These are phyloP conservation scores for Lasioglossum figueresi DNA, from an alignment of 2,888 invertebrate species.

Conservation along the genomic window DNA sequence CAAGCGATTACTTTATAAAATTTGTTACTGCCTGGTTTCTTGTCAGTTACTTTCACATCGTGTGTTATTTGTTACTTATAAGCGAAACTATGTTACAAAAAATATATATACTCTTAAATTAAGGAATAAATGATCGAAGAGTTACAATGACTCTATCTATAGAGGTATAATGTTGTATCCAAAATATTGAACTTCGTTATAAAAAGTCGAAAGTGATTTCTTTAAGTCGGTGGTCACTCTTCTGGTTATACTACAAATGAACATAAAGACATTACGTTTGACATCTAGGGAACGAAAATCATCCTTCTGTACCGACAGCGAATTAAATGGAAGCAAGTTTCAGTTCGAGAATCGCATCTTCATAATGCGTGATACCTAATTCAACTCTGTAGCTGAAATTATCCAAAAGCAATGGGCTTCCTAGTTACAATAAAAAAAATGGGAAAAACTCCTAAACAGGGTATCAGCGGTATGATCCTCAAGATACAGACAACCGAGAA, in stretches of 20 bases:
- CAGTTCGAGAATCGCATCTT: neutral
- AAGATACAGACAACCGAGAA: neutral
- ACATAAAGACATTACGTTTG: slow-evolving; percentile 9
- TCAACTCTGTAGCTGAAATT: neutral
- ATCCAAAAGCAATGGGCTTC: neutral
- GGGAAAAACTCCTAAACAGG: neutral
- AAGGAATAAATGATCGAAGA: slow-evolving; percentile 24
- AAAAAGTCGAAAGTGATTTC: slow-evolving; percentile 21
- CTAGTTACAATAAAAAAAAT: neutral
- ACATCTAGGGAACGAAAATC: neutral
- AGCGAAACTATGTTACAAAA: slow-evolving; percentile 29
- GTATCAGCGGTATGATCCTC: neutral
- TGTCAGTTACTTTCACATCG: slow-evolving; percentile 6
- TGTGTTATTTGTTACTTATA: slow-evolving; percentile 15
- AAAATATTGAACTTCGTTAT: slow-evolving; percentile 19
- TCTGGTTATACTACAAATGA: slow-evolving; percentile 4
- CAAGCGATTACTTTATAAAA: neutral
- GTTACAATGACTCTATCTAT: slow-evolving; percentile 23
- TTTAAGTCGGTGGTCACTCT: slow-evolving; percentile 7
- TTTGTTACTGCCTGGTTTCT: neutral
- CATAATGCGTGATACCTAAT: neutral
- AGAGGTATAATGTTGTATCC: slow-evolving; percentile 36
- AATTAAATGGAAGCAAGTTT: neutral
- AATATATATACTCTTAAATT: slow-evolving; percentile 27
- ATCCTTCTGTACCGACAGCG: neutral